Conservation (phyloP, 2,797 vertebrate species). For the Botia almorhae region DNA sequence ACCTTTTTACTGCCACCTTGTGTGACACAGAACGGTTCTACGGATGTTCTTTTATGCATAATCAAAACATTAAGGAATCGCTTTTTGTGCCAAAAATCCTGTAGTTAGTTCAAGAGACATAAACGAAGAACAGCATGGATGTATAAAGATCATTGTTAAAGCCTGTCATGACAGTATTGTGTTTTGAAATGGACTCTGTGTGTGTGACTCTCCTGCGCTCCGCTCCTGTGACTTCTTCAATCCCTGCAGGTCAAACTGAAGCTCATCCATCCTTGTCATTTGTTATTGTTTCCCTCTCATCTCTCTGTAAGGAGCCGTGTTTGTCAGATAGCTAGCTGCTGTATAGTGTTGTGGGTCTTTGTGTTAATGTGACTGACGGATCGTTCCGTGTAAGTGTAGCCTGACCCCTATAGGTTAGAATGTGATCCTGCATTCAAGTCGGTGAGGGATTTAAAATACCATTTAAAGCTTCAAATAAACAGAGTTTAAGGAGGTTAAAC, state of each 20-base stretch:
- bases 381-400: constrained; percentile 40
- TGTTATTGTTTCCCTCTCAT: background rate
- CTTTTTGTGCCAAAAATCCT: constrained; percentile 4
- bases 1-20: no score
- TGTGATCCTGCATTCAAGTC: constrained; percentile 31
- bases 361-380: constrained; percentile 7
- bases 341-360: constrained; percentile 9
- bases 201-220: constrained; percentile 53
- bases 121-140: background rate
- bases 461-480: no score
- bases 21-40: no score
- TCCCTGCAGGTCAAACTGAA: constrained; percentile 55
- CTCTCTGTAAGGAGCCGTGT: background rate
- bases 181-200: constrained; percentile 56
- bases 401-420: constrained; percentile 62
- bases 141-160: constrained; percentile 46
- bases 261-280: constrained; percentile 14
- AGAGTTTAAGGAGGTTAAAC: no score
- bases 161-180: constrained; percentile 43
- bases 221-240: constrained; percentile 58
- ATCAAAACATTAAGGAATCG: no score
- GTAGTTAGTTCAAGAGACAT: background rate
- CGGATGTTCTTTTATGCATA: no score
- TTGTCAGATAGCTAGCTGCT: background rate
- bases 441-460: no score